These are phyloP conservation scores for Hyperoplus lanceolatus DNA, from an alignment of 2,797 vertebrate genomes.

Conservation along the genomic window DNA sequence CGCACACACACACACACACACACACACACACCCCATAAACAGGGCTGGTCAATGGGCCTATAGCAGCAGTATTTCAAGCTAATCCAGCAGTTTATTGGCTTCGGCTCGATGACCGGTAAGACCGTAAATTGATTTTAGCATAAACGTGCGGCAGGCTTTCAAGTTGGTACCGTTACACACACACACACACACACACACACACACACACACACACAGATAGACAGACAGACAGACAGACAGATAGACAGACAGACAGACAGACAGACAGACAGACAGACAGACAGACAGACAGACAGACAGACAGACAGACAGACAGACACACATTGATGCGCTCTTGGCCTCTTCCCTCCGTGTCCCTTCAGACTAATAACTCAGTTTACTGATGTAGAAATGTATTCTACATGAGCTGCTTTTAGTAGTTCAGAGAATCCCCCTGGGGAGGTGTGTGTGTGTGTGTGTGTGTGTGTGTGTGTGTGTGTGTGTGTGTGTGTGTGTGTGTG, in stretches of 20 bases:
- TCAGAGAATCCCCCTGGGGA: slow-evolving; percentile 54
- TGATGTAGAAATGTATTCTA: slow-evolving; percentile 81
- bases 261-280: no score
- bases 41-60: slow-evolving; percentile 61
- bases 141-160: slow-evolving; percentile 80
- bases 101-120: slow-evolving; percentile 79
- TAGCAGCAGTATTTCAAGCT: slow-evolving; percentile 76
- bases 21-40: no score
- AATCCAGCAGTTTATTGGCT: slow-evolving; percentile 81
- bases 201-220: no score
- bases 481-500: no score
- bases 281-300: no score
- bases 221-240: no score
- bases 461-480: no score
- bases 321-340: slow-evolving; percentile 73
- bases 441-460: neutral
- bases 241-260: no score
- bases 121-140: slow-evolving; percentile 84
- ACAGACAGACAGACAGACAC: slow-evolving; percentile 67
- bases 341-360: slow-evolving; percentile 74
- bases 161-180: slow-evolving; percentile 41
- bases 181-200: no score
- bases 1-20: no score
- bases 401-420: slow-evolving; percentile 75
- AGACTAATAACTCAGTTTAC: slow-evolving; percentile 78